Evolutionary conservation across 2,797 vertebrate species (phyloP), one percentile per base, ranked within the genome.

Genomic region (Micropoecilia bifurca): DNA sequence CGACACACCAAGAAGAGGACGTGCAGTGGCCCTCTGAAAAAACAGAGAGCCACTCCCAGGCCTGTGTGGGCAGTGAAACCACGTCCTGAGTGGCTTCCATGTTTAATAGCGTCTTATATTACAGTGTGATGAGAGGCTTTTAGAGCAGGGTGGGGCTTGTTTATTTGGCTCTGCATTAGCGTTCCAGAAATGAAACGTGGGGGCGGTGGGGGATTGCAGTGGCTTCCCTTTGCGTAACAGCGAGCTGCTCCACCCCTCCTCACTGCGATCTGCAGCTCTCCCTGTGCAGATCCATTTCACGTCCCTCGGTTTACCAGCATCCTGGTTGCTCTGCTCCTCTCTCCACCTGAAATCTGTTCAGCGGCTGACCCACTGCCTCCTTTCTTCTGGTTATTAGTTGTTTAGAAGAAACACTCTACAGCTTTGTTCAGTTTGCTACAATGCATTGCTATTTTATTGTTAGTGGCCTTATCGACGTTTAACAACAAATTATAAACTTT

Each of bases 171-270:
- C 76, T 48, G 72, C 46, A 43, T 80, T 22, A 2, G 39, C 84
- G 66, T 83, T 28, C 39, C 63, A 50, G 79, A 83, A 79, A 74
- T 79, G 57, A 41, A 74, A n/a, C 18, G 39, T 43, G 68, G 33
- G 69, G 46, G 53, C 33, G 39, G 69, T 33, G 55, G 72, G 66
- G 77, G 80, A 72, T 82, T 87, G 85, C 84, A 85, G 87, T 88
- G 78, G 69, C 82, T 82, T 89, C 79, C 82, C 57, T 80, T 79
- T 80, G 82, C 36, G 33, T 80, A 87, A 53, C 77, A 83, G 61
- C 1, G 53, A 83, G 81, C 85, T 80, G 81, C 91, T 86, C 89
- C 90, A 85, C 90, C 89, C 90, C 83, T 82, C 77, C 73, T 22
- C 30, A 59, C 74, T 85, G 80, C 39, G 47, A 28, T 77, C 86